phyloP scores from a whole-genome alignment of 1,140 invertebrate species.

The Antheraea pernyi region DNA sequence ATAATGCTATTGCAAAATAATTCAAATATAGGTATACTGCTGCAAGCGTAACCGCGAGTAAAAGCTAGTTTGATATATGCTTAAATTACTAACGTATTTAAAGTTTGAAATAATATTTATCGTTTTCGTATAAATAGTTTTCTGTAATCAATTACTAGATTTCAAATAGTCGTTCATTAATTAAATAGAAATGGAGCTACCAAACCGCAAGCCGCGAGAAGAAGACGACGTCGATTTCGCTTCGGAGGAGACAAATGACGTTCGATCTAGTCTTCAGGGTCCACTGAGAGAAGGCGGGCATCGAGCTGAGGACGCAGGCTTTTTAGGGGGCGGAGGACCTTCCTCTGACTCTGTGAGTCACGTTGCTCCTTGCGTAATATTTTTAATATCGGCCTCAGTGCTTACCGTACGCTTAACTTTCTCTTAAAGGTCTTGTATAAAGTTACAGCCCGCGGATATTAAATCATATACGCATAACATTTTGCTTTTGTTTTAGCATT shows the following conservation, averaged over 20 bases:
- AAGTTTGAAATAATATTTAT: too few species aligned
- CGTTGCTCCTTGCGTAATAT: slow-evolving; percentile 37
- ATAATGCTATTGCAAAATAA: too few species aligned
- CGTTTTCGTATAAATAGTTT: too few species aligned
- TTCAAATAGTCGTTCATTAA: slow-evolving; percentile 3
- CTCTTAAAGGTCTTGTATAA: slow-evolving; percentile 43
- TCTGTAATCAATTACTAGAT: not conserved
- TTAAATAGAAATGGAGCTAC: slow-evolving; percentile 74
- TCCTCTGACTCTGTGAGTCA: slow-evolving; percentile 28
- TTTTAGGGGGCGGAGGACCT: slow-evolving; percentile 58
- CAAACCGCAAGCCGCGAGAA: slow-evolving; percentile 61
- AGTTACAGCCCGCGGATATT: slow-evolving; percentile 26
- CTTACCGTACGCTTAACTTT: slow-evolving; percentile 54
- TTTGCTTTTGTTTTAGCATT: not conserved
- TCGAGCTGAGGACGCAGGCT: slow-evolving; percentile 57
- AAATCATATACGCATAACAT: not conserved
- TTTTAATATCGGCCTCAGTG: slow-evolving; percentile 60
- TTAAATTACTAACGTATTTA: too few species aligned
- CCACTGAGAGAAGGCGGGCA: slow-evolving; percentile 65
- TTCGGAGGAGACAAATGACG: slow-evolving; percentile 66
- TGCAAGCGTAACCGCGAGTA: too few species aligned
- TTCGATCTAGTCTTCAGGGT: slow-evolving; percentile 68
- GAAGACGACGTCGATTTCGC: slow-evolving; percentile 59
- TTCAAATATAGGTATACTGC: too few species aligned
- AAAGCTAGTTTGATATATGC: too few species aligned